phyloP scores from a whole-genome alignment of 2,113 vertebrate genomes.

The Corythaeola cristata region DNA sequence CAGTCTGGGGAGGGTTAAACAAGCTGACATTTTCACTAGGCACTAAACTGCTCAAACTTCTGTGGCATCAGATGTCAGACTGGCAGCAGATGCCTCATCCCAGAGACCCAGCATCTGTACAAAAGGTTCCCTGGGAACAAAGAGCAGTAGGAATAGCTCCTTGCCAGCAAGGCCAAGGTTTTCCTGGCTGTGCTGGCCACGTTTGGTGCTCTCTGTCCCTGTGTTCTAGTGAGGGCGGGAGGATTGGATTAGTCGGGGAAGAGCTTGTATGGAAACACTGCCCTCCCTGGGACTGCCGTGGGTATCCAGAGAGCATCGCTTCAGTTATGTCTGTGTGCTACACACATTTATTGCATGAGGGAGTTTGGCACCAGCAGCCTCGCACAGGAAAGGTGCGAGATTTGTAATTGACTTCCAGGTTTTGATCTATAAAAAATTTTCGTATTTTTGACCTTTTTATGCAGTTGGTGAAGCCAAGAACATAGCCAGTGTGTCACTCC shows the following conservation, averaged over 20 bases:
- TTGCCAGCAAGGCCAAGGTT: not conserved
- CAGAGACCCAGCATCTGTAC: not conserved
- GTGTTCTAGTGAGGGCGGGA: not conserved
- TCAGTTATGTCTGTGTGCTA: not conserved
- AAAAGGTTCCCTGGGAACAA: not conserved
- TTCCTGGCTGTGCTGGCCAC: not conserved
- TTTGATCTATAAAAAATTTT: not conserved
- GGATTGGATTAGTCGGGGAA: not conserved
- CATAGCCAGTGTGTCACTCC: accelerated
- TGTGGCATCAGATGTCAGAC: not conserved
- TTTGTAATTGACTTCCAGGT: not conserved
- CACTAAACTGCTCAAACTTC: not conserved
- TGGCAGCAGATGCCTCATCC: not conserved
- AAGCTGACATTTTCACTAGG: not conserved
- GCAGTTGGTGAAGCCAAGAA: not conserved
- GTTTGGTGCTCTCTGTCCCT: not conserved
- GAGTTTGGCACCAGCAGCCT: not conserved
- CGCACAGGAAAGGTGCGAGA: not conserved
- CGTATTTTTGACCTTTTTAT: not conserved
- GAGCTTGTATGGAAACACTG: not conserved
- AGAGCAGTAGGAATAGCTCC: not conserved
- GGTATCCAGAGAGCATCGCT: not conserved
- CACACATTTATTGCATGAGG: not conserved
- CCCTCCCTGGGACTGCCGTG: not conserved
- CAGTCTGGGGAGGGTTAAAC: not conserved